Percentiles rank a stretch among this genome's conserved stretches.
These are phyloP conservation scores for Vombatus ursinus DNA, from an alignment of 2,113 vertebrate genomes.

Conservation along the genomic window DNA sequence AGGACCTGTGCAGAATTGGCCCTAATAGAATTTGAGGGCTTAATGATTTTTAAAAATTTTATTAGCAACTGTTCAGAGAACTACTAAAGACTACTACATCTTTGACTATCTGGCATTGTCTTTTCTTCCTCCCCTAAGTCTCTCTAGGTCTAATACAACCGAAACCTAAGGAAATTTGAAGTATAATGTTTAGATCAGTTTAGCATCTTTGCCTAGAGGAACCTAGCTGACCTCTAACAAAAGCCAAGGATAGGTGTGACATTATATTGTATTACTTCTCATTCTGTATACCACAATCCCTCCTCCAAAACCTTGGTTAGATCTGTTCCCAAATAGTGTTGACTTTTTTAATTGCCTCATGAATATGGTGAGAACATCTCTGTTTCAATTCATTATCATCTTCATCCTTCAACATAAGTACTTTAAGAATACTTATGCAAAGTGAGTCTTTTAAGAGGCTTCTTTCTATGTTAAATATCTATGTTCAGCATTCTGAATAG, in stretches of 20 bases:
- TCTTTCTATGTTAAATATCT: too few species aligned
- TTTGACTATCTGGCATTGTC: not conserved
- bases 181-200: not conserved
- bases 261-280: not conserved
- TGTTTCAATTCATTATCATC: too few species aligned
- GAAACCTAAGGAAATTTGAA: slow-evolving; percentile 3
- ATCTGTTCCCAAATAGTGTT: too few species aligned
- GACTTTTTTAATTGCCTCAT: too few species aligned
- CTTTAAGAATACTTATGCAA: too few species aligned
- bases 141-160: not conserved
- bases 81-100: not conserved
- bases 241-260: not conserved
- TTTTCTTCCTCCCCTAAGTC: not conserved
- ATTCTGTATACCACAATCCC: too few species aligned
- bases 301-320: too few species aligned
- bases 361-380: too few species aligned
- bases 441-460: too few species aligned
- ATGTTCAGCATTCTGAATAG: too few species aligned
- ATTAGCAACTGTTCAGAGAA: slow-evolving; percentile 14
- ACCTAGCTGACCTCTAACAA: not conserved
- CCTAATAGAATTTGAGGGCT: slow-evolving; percentile 16
- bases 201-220: not conserved
- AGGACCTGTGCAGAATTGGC: not conserved
- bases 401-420: too few species aligned
- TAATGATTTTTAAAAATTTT: slow-evolving; percentile 33